These are phyloP conservation scores for Strigops habroptila DNA, from an alignment of 2,113 vertebrate species.

Conservation along the genomic window DNA sequence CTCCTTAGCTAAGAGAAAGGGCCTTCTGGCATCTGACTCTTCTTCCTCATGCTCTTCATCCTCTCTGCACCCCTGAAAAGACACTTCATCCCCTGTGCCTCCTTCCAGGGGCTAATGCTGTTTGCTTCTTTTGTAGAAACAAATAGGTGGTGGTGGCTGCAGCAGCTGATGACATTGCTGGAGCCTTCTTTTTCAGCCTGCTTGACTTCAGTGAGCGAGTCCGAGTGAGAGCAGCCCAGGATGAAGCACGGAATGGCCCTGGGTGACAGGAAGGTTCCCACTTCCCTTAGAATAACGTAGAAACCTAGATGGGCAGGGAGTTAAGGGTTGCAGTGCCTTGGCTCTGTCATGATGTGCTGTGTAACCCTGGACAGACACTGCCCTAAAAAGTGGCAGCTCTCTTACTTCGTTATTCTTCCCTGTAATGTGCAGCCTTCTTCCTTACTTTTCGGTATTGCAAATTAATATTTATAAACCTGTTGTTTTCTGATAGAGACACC, in stretches of 20 bases:
- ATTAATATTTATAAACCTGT: conserved; percentile 16
- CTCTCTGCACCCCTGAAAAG: not conserved
- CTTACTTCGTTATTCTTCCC: not conserved
- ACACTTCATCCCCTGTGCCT: not conserved
- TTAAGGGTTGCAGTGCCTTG: not conserved
- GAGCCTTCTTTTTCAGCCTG: not conserved
- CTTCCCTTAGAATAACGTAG: not conserved
- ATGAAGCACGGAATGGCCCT: accelerated
- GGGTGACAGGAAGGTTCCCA: not conserved
- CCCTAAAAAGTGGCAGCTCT: no score
- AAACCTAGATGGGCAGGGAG: not conserved
- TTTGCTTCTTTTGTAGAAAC: not conserved
- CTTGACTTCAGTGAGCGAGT: not conserved
- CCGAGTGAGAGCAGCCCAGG: not conserved
- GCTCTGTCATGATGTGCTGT: not conserved
- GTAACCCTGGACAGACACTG: not conserved
- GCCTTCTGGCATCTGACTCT: not conserved
- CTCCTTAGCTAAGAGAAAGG: not conserved
- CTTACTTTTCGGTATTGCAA: not conserved
- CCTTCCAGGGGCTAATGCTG: not conserved
- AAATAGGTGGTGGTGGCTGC: not conserved
- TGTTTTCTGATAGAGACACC: not conserved
- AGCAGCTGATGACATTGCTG: not conserved
- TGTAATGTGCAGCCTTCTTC: not conserved
- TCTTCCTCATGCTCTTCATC: not conserved